Evolutionary conservation across 2,888 invertebrate genomes (phyloP), one percentile per base, ranked within the genome.

Genomic region (Microdon myrmicae): DNA sequence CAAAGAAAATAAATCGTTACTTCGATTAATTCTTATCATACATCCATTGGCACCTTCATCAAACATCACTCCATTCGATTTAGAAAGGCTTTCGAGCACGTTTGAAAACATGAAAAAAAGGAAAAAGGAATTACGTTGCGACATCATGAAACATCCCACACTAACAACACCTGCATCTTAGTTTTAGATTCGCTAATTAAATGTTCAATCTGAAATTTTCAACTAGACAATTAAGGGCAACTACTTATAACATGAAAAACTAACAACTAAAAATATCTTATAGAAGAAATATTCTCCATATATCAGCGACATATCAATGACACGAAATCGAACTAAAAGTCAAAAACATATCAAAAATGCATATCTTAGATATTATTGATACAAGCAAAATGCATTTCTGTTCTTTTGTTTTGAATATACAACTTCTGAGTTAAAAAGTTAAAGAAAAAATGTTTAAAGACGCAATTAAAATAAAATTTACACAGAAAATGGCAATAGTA

Each of bases 221-320:
- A 22, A 22, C 8, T 8, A 45, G 17, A 51, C 53, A 49, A 39
- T 61, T 39, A 64, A 64, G 68, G 53, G 67, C 64, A 68, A 68
- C 67, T 68, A 61, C 67, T 67, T 59, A 54, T 32, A 20, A 31
- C 37, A 54, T 28, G 17, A 35, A 31, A 31, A 48, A 44, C n/a
- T 23, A 49, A 31, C 10, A 23, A 44, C n/a, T 2, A 43, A 26
- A 67, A 53, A 31, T 31, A 53, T 44, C 5, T 47, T 22, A 29
- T 9, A 34, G 49, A 54, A 29, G 39, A 31, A 10, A 7, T 5
- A 17, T 29, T n/a, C n/a, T n/a, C n/a, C n/a, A n/a, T n/a, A 56
- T 56, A 64, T 64, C 58, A 58, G 13, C 48, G 41, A 56, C 56
- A 58, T 58, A 51, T 58, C 55, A 49, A 35, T 54, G 31, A 29